Evolutionary conservation across 2,113 vertebrate genomes (phyloP).

Genomic region (Nymphicus hollandicus): DNA sequence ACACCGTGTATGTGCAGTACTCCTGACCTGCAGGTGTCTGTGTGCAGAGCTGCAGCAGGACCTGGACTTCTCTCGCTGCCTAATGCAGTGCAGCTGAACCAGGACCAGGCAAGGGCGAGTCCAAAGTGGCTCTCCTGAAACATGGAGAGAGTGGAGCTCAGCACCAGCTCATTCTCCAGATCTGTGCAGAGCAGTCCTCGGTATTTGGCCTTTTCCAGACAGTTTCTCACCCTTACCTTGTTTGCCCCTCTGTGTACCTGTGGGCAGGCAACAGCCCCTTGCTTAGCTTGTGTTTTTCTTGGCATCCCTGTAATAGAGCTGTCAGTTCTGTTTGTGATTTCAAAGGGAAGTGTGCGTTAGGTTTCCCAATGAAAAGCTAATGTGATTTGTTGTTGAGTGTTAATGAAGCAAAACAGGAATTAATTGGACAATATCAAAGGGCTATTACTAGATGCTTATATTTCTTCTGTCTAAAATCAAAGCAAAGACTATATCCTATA

Average conservation of each 20-base stretch:
- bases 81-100: not conserved
- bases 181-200: fast-evolving
- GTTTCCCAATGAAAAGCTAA: not conserved
- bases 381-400: not conserved
- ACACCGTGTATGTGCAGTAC: fast-evolving
- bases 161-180: not conserved
- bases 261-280: not conserved
- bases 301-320: not conserved
- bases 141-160: not conserved
- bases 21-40: fast-evolving
- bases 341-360: not conserved
- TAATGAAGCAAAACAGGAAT: not conserved
- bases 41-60: not conserved
- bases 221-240: not conserved
- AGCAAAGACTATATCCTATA: not conserved
- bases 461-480: not conserved
- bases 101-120: not conserved
- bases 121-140: not conserved
- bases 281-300: not conserved
- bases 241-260: not conserved
- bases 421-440: conserved; percentile 31
- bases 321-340: not conserved
- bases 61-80: not conserved
- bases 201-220: not conserved
- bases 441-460: not conserved